These are phyloP conservation scores for Eupithecia inturbata DNA, from an alignment of 2,888 invertebrate species.

Conservation along the genomic window DNA sequence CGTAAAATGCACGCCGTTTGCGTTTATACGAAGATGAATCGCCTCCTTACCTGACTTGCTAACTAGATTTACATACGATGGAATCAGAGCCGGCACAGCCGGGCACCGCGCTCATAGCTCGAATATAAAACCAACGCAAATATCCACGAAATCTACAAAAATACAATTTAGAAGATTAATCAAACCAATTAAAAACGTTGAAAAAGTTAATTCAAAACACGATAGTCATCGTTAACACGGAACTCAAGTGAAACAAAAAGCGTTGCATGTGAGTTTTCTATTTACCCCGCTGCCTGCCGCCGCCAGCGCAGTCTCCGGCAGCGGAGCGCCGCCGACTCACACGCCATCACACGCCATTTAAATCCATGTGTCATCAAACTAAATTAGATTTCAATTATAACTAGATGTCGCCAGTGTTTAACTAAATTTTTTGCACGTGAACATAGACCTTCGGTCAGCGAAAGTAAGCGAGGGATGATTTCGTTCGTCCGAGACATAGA, in stretches of 20 bases:
- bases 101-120: background rate
- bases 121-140: constrained; percentile 7
- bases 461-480: too few species aligned
- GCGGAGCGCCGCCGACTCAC: background rate
- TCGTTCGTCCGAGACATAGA: too few species aligned
- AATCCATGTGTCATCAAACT: too few species aligned
- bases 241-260: constrained; percentile 49
- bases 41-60: background rate
- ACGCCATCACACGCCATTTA: background rate
- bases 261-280: constrained; percentile 56
- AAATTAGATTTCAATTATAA: too few species aligned
- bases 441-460: too few species aligned
- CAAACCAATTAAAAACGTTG: constrained; percentile 33
- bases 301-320: constrained; percentile 14
- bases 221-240: constrained; percentile 51
- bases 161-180: constrained; percentile 30
- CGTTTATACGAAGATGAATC: background rate
- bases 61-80: background rate
- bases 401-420: too few species aligned
- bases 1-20: background rate
- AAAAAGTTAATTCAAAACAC: constrained; percentile 46
- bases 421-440: too few species aligned
- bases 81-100: background rate
- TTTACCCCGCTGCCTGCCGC: constrained; percentile 39
- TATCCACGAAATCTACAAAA: constrained; percentile 25